phyloP scores from a whole-genome alignment of 2,888 invertebrate species.

The Malthinus flaveolus region DNA sequence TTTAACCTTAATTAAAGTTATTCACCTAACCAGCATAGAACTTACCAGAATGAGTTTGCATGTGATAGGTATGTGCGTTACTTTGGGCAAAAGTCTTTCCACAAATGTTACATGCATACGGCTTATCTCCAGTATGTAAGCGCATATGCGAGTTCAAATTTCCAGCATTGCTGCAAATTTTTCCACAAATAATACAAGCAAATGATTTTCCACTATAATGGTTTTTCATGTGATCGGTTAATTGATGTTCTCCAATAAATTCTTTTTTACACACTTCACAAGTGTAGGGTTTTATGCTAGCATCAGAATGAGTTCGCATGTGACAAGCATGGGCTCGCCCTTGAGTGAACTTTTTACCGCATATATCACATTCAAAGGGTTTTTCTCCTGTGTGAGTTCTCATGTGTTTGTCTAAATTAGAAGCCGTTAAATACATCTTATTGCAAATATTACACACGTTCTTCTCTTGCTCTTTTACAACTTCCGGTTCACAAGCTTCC shows the following conservation, averaged over 20 bases:
- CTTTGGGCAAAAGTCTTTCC: constrained; percentile 40
- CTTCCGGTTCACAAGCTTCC: constrained; percentile 18
- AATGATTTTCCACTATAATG: constrained; percentile 31
- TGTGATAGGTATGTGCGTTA: constrained; percentile 36
- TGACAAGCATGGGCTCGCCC: constrained; percentile 42
- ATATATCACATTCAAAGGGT: constrained; percentile 39
- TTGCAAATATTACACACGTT: constrained; percentile 40
- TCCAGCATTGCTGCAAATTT: constrained; percentile 40
- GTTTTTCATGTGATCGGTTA: constrained; percentile 38
- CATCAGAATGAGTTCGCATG: constrained; percentile 39
- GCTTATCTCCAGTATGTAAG: constrained; percentile 39
- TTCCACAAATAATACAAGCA: constrained; percentile 40
- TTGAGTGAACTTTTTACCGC: constrained; percentile 41
- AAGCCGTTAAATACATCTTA: constrained; percentile 41
- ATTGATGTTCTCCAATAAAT: constrained; percentile 37
- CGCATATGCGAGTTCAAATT: constrained; percentile 37
- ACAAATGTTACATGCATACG: constrained; percentile 43
- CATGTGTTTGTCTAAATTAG: constrained; percentile 41
- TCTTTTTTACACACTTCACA: constrained; percentile 39
- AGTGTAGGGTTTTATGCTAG: constrained; percentile 26
- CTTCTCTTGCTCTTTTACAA: constrained; percentile 10
- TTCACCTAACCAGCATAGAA: neutral
- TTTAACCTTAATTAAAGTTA: too few species aligned
- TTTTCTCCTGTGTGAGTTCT: constrained; percentile 41
- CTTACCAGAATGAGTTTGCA: constrained; percentile 38